phyloP scores from a whole-genome alignment of 2,888 invertebrate genomes.

The Dynastes maya region DNA sequence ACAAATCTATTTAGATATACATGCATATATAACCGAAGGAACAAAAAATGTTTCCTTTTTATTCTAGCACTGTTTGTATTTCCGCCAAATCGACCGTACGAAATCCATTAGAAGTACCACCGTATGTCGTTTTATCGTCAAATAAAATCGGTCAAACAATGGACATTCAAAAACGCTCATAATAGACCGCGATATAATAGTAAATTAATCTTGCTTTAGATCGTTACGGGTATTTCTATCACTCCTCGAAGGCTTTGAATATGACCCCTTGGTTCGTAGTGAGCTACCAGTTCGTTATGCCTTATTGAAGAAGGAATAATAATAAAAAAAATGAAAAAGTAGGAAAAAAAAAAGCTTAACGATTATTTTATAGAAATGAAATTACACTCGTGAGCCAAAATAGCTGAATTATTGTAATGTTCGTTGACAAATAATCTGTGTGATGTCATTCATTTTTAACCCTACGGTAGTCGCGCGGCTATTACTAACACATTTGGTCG shows the following conservation, averaged over 20 bases:
- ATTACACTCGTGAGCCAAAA: too few species aligned
- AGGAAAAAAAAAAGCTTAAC: too few species aligned
- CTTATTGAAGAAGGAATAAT: too few species aligned
- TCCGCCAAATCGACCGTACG: conserved; percentile 6
- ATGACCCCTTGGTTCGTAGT: too few species aligned
- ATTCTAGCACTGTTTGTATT: not conserved
- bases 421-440: too few species aligned
- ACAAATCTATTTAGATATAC: not conserved
- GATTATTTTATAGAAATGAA: too few species aligned
- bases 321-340: too few species aligned
- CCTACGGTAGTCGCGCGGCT: too few species aligned
- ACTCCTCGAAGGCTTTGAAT: not conserved
- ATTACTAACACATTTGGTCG: too few species aligned
- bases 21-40: not conserved
- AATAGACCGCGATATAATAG: conserved; percentile 14
- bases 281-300: too few species aligned
- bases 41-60: not conserved
- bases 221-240: conserved; percentile 1
- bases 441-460: too few species aligned
- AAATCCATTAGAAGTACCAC: conserved; percentile 14
- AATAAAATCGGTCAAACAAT: conserved; percentile 25
- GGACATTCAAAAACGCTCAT: conserved; percentile 22
- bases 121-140: conserved; percentile 18
- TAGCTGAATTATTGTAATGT: too few species aligned
- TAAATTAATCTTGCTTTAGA: not conserved